Evolutionary conservation across 2,888 invertebrate genomes (phyloP), one percentile per base, ranked within the genome.

Genomic region (Andrena flavipes): DNA sequence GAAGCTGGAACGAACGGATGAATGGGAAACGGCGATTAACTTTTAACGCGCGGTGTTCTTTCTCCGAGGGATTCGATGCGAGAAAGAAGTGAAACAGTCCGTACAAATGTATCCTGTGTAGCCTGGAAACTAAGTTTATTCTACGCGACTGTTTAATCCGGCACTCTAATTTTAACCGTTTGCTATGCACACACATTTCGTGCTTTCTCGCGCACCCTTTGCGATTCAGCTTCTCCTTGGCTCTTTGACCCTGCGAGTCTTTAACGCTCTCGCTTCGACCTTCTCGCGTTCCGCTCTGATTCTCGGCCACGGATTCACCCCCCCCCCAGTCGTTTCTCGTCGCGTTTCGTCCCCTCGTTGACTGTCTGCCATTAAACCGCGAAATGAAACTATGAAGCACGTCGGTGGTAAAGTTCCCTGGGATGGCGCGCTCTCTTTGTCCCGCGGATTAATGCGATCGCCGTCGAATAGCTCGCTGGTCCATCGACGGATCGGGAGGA

Each of bases 381-480:
- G 30, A 49, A 74, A 49, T 75, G 48, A 26, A 59, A 74, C 20
- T 35, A n/a, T 2, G 49, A 51, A 62, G 20, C 16, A 42, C 1
- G n/a, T 16, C 13, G 4, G 20, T 33, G 35, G 54, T 7, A 56
- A n/a, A 0, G 10, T 2, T 0, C 35, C 20, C 16, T 3, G 5
- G 5, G 3, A 54, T 20, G 4, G 8, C 60, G 10, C 16, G 5
- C 20, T 20, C 20, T 26, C 7, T 60, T 49, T 48, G 48, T 30
- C 48, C 6, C 10, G 4, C 65, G 51, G 42, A 74, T 81, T 80
- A 81, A 80, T 62, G 42, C 60, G 71, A 79, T 68, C 65, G 23
- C 48, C 23, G 51, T 10, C 20, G 29, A 35, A 26, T 13, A 33
- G 48, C 20, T 35, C 23, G 30, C 51, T 7, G 8, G 23, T 72